Evolutionary conservation across 2,888 invertebrate species (phyloP).

Genomic region (Villa cingulata): DNA sequence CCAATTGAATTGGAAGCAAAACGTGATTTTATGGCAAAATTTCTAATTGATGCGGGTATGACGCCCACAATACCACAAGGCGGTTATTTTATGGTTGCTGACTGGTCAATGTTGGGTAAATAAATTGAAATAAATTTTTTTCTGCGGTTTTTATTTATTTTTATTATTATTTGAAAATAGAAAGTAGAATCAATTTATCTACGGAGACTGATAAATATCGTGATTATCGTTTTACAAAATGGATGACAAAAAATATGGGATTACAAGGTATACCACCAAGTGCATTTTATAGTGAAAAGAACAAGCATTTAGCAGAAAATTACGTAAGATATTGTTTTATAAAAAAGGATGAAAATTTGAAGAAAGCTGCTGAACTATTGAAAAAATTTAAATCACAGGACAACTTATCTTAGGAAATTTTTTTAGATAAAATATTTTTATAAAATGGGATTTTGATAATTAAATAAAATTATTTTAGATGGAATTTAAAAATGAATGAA

Average conservation of each 20-base stretch:
- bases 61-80: constrained; percentile 87
- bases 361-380: constrained; percentile 50
- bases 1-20: constrained; percentile 61
- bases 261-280: constrained; percentile 88
- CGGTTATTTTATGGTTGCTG: constrained; percentile 94
- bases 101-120: constrained; percentile 66
- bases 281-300: constrained; percentile 73
- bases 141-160: background rate
- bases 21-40: constrained; percentile 63
- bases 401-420: too few species aligned
- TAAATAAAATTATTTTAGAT: too few species aligned
- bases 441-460: too few species aligned
- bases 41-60: constrained; percentile 69
- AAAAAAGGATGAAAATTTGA: constrained; percentile 68
- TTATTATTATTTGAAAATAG: constrained; percentile 30
- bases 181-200: constrained; percentile 51
- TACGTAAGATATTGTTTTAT: constrained; percentile 89
- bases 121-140: background rate
- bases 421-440: too few species aligned
- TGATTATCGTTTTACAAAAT: constrained; percentile 90
- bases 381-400: too few species aligned
- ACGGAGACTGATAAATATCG: constrained; percentile 56
- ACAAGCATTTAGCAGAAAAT: constrained; percentile 72
- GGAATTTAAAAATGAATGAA: too few species aligned
- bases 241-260: constrained; percentile 87